phyloP scores from a whole-genome alignment of 2,888 invertebrate genomes.

The Coenonympha glycerion region DNA sequence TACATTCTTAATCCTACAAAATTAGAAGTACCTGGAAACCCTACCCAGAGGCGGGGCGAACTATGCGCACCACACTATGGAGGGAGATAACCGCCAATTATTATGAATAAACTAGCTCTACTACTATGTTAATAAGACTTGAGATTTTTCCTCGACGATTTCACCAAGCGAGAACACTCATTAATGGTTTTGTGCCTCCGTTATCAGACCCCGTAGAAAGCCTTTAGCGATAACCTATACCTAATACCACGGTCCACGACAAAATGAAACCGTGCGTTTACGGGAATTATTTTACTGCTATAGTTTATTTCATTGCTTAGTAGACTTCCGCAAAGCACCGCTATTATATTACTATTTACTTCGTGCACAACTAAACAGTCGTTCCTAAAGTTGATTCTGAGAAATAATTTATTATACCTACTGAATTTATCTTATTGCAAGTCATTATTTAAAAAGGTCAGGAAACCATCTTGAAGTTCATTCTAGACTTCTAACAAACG shows the following conservation, averaged over 20 bases:
- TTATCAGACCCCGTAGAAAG: slow-evolving; percentile 61
- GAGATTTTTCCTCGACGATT: slow-evolving; percentile 70
- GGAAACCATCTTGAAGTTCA: no score
- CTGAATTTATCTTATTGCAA: no score
- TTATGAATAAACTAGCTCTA: slow-evolving; percentile 72
- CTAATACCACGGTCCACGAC: no score
- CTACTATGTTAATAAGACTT: slow-evolving; percentile 70
- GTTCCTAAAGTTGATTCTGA: no score
- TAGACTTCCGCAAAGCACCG: not conserved
- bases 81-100: slow-evolving; percentile 67
- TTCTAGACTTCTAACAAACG: no score
- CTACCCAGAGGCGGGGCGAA: slow-evolving; percentile 39
- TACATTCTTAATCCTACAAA: not conserved
- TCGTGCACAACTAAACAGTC: no score
- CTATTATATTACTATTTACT: no score
- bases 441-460: no score
- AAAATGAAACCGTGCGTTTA: slow-evolving; percentile 29
- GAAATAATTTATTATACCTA: no score
- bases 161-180: slow-evolving; percentile 62
- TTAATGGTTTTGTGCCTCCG: slow-evolving; percentile 65
- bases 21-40: slow-evolving; percentile 9
- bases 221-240: slow-evolving; percentile 40
- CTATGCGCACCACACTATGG: slow-evolving; percentile 47
- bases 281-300: slow-evolving; percentile 13
- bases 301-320: slow-evolving; percentile 17